A percentile compares a stretch with the other conserved stretches of the same genome.
These are phyloP conservation scores for Octonoba sinensis DNA, from an alignment of 2,888 invertebrate genomes.

Conservation along the genomic window DNA sequence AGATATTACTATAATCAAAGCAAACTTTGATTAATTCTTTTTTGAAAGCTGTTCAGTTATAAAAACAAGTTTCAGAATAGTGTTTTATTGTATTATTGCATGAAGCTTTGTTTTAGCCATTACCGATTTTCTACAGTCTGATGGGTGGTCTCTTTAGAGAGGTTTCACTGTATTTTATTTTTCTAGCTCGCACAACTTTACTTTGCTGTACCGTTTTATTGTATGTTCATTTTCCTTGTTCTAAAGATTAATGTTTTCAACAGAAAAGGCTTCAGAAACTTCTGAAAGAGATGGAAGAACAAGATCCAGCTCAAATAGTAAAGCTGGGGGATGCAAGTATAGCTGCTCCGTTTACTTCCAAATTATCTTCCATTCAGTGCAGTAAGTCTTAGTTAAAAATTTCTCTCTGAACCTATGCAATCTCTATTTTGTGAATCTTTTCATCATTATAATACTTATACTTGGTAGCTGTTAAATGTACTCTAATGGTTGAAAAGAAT, in stretches of 20 bases:
- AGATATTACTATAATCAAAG: too few relatives aligned
- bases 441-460: neutral
- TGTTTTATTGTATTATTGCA: too few relatives aligned
- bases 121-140: too few relatives aligned
- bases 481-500: conserved; percentile 1
- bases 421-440: neutral
- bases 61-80: too few relatives aligned
- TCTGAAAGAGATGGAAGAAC: conserved; percentile 86
- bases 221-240: too few relatives aligned
- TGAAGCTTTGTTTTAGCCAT: too few relatives aligned
- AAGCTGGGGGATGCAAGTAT: conserved; percentile 98
- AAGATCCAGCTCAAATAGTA: conserved; percentile 88
- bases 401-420: neutral
- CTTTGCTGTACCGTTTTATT: too few relatives aligned
- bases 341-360: conserved; percentile 98
- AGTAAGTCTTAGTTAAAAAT: conserved; percentile 77
- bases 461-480: neutral
- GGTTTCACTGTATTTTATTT: too few relatives aligned
- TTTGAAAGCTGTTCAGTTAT: too few relatives aligned
- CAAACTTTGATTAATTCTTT: too few relatives aligned
- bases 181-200: too few relatives aligned
- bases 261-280: conserved; percentile 79
- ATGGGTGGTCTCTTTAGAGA: too few relatives aligned
- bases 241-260: neutral
- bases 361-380: conserved; percentile 93